Base-by-base conservation (phyloP, 1,140 invertebrate species). In the Bombus pyrosoma region DNA sequence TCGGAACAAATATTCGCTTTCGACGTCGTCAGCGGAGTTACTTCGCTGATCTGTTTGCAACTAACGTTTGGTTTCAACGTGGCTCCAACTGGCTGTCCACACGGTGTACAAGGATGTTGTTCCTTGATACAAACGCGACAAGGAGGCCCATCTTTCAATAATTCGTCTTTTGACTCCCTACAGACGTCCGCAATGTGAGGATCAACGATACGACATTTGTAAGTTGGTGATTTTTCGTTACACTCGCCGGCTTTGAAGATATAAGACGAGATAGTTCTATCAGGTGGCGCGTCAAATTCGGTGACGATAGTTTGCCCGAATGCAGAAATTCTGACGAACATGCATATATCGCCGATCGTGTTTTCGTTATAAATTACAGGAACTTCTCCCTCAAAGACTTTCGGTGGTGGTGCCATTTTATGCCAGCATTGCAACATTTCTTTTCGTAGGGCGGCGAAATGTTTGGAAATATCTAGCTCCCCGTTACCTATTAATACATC, bases 221-320 rank as follows among this genome's bases (percentile, higher is more conserved):
- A 94, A 3, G 75, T 47, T 3, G 90, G 32, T 1, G 66, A 71
- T 32, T 81, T 80, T 0, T 87, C 81, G 68, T 91, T 69, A 2
- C 22, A 69, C 13, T 91, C 83, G 34, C 84, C 71, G 5, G 92
- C 87, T 22, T 91, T 93, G 89, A 94, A 94, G 1, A 94, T 12
- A 57, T 89, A 93, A 73, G 81, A 25, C 12, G 76, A 66, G 9
- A 68, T 32, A 9, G 41, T 57, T 0, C 66, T 71, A 0, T 81
- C 71, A 0, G 81, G 73, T 0, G 92, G 90, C 0, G 87, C 71
- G 1, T 93, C 91, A 72, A 95, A 93, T 34, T 94, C 94, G 0
- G 94, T 95, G 1, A 94, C 83, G 47, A 95, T 91, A 0, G 90
- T 90, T 28, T 93, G 92, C 0, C 93, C 94, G 25, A 92, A 93